Evolutionary conservation across 1,140 invertebrate genomes (phyloP), one percentile per base, ranked within the genome.

Genomic region (Neodiprion lecontei): DNA sequence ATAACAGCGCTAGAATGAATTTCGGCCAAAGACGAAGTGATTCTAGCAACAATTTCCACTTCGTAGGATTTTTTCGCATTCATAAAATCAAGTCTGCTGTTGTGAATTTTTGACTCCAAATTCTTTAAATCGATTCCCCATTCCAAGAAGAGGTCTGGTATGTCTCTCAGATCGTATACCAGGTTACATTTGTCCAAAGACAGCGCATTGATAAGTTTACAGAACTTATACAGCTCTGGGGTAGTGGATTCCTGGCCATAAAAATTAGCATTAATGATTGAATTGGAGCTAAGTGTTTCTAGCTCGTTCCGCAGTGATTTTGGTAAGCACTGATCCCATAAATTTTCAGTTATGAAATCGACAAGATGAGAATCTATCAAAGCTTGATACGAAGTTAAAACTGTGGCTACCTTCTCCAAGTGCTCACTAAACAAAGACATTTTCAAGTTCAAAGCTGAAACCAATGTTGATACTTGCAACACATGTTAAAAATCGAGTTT

Each of bases 1-100:
- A 97, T 90, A 76, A 96, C 89, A 48, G 87, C 74, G 65, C 72
- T 78, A 67, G 49, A 47, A 17, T 80, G 74, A 17, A 70, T 17
- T 48, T 79, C 49, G 69, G 81, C 76, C 74, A 85, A 79, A 75
- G 82, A 76, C 14, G 75, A 77, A 61, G 89, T 75, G 11, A 88
- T 72, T 76, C 79, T 82, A 10, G 90, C 77, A 81, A 93, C 89
- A 23, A 88, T 80, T 80, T 91, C 88, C 48, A 97, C 95, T 89
- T 97, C 96, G 84, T 97, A 94, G 72, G 90, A 91, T 81, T 97
- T 97, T 84, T 97, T 97, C 40, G 89, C 84, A 11, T 90, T 93
- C 94, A 95, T 96, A 82, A 95, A 95, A 77, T 91, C 90, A 40
- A 48, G 61, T 11, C 17, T 76, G 67, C 10, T 76, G 67, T 70